Evolutionary conservation across 1,140 invertebrate species (phyloP), one percentile per base, ranked within the genome.

Genomic region (Drosophila lacteicornis): DNA sequence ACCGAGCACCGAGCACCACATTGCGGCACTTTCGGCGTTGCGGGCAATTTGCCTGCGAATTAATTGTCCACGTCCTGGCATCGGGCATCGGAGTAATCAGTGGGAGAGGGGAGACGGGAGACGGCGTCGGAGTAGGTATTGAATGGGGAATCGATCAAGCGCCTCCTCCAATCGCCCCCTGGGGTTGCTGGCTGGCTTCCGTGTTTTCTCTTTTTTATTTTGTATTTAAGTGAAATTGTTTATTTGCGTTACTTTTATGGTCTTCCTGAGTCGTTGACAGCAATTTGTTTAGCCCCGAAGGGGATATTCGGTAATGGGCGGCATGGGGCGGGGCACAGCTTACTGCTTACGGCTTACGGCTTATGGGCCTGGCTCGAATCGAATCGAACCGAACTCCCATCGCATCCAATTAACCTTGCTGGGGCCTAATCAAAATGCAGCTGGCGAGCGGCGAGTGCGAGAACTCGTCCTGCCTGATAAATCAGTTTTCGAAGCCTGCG

Each of bases 321-420:
- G 30, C 19, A 11, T 36, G 33, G 33, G 33, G 22, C n/a, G 50
- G 27, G 30, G 13, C 22, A 25, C 22, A 25, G 22, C 53, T 25
- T 56, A 25, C 3, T 19, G 53, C 53, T 11, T 17, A 27, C 15
- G 25, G 8, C 50, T 55, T 36, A 19, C 11, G 22, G 22, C 55
- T 60, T 53, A 53, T 38, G 4, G 30, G 6, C 22, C 3, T 12
- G 66, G 56, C 62, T 79, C 82, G 22, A 25, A 25, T 25, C 22
- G 22, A 25, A 25, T 4, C 22, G 27, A 77, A 65, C 63, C 63
- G 57, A 42, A 55, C 75, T 47, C 50, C 63, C 74, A 69, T 78
- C 84, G 78, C 85, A 79, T 79, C 74, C 77, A 90, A 84, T 90
- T 88, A 84, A 84, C 85, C 83, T 85, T 90, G 85, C 82, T 85